Conservation (phyloP, 1,140 invertebrate genomes). For the Zaprionus nigranus region DNA sequence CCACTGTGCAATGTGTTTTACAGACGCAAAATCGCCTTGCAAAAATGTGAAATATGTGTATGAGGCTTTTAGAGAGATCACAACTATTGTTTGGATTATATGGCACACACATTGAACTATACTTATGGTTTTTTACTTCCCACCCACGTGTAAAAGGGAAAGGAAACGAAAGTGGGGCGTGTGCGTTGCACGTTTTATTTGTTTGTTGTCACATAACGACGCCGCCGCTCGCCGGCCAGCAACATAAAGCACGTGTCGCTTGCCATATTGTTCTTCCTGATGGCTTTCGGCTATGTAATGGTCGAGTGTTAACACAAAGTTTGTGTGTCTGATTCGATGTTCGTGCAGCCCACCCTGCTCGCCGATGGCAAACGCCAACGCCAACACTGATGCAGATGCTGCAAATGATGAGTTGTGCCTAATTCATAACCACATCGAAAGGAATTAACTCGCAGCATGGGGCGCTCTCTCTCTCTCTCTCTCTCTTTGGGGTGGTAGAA, state of each 20-base stretch:
- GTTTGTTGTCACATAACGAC: constrained; percentile 54
- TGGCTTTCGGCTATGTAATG: constrained; percentile 43
- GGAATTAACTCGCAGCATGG: constrained; percentile 75
- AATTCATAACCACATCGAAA: constrained; percentile 83
- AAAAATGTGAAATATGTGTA: neutral
- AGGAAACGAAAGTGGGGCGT: constrained; percentile 28
- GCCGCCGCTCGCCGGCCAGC: constrained; percentile 19
- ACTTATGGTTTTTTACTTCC: constrained; percentile 38
- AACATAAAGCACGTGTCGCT: constrained; percentile 59
- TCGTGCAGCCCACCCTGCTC: constrained; percentile 42
- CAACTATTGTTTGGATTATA: neutral
- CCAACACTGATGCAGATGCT: constrained; percentile 57
- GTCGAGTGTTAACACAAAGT: constrained; percentile 73
- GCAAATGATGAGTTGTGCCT: constrained; percentile 82
- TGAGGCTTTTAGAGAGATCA: constrained; percentile 3
- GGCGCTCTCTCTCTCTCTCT: constrained; percentile 34
- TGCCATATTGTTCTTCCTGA: constrained; percentile 70
- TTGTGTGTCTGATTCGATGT: constrained; percentile 67
- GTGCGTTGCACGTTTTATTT: constrained; percentile 54
- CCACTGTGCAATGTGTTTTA: neutral
- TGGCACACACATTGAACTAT: constrained; percentile 2
- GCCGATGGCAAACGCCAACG: neutral
- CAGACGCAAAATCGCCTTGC: neutral
- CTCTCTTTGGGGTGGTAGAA: constrained; percentile 34
- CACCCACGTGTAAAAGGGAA: constrained; percentile 24